phyloP scores from a whole-genome alignment of 2,888 invertebrate genomes.

The Balanococcus diminutus region DNA sequence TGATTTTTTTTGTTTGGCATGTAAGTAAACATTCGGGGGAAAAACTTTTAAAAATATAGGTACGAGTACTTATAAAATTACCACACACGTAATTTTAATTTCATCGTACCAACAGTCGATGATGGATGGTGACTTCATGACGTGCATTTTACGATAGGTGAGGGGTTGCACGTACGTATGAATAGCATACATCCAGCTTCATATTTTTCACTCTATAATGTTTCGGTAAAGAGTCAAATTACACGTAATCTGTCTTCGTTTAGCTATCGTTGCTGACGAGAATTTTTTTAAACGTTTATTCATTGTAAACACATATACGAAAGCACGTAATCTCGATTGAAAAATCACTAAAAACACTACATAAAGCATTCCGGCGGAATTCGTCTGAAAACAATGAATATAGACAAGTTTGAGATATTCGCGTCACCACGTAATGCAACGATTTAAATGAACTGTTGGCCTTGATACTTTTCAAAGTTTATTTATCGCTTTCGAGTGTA shows the following conservation, averaged over 20 bases:
- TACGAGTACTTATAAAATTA: not conserved
- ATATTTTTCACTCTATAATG: not conserved
- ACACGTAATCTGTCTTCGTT: slow-evolving; percentile 17
- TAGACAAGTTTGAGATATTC: not conserved
- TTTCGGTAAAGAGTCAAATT: slow-evolving; percentile 8
- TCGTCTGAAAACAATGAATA: not conserved
- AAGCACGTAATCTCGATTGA: not conserved
- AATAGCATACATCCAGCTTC: not conserved
- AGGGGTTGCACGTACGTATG: not conserved
- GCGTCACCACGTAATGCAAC: not conserved
- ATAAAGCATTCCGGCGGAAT: not conserved
- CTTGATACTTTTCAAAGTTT: not conserved
- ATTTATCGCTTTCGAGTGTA: not conserved
- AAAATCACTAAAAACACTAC: not conserved
- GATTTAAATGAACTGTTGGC: not conserved
- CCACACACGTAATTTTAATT: not conserved
- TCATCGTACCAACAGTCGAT: not conserved
- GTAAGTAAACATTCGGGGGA: not conserved
- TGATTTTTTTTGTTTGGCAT: not conserved
- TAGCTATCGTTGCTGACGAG: not conserved
- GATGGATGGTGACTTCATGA: slow-evolving; percentile 14
- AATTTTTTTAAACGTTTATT: not conserved
- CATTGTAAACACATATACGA: not conserved
- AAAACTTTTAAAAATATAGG: not conserved
- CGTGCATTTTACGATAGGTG: not conserved